Conservation (phyloP, 1,140 invertebrate species). For the Acyrthosiphon pisum region DNA sequence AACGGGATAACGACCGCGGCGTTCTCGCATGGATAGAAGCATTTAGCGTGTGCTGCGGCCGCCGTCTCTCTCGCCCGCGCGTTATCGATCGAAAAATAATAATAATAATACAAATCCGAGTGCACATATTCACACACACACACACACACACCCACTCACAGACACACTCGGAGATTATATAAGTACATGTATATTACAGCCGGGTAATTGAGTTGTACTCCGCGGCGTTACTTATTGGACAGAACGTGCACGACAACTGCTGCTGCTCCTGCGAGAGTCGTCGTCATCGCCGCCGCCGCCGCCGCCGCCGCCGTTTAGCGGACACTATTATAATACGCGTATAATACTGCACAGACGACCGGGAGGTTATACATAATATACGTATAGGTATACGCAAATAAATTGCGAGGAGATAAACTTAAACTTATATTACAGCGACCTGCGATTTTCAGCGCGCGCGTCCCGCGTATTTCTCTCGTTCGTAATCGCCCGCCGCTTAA, state of each 20-base stretch:
- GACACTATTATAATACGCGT: not conserved
- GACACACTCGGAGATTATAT: not conserved
- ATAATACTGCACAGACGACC: not conserved
- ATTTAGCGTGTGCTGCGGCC: not conserved
- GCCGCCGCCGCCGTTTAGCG: not conserved
- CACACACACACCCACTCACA: not conserved
- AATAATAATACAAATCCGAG: constrained; percentile 26
- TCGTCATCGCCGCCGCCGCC: no score
- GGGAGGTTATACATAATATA: not conserved
- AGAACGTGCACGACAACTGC: constrained; percentile 36
- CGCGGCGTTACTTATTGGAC: constrained; percentile 43
- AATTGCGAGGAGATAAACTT: not conserved
- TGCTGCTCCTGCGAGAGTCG: not conserved
- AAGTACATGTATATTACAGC: not conserved
- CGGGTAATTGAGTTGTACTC: constrained; percentile 45
- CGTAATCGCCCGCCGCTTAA: not conserved
- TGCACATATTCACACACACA: not conserved
- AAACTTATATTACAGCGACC: not conserved
- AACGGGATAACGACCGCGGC: not conserved
- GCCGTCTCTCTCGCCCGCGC: not conserved
- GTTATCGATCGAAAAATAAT: constrained; percentile 14
- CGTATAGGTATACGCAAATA: not conserved
- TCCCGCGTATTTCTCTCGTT: not conserved
- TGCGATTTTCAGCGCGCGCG: not conserved
- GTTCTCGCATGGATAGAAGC: constrained; percentile 25